Conservation (phyloP, 1,140 invertebrate genomes). For the Drosophila prosaltans region DNA sequence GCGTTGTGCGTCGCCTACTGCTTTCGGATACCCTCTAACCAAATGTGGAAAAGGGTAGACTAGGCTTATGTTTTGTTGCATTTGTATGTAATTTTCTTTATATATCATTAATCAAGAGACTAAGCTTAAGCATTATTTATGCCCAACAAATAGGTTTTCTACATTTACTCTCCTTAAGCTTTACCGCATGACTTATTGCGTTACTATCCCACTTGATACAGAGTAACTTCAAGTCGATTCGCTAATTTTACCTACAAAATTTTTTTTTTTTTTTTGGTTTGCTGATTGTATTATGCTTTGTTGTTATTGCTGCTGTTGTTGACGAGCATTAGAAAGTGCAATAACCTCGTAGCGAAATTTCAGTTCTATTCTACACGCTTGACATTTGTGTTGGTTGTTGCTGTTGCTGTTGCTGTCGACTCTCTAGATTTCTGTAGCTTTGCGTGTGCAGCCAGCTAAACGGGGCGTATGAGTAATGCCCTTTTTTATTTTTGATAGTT, state of each 20-base stretch:
- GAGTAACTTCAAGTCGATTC: background rate
- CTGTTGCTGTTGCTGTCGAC: constrained; percentile 21
- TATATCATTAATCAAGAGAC: too few species aligned
- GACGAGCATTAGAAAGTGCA: constrained; percentile 68
- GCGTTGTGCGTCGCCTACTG: constrained; percentile 49
- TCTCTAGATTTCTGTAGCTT: constrained; percentile 17
- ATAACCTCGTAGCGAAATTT: constrained; percentile 70
- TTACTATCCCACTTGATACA: background rate
- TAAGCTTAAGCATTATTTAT: too few species aligned
- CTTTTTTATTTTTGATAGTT: constrained; percentile 10
- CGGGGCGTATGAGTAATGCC: constrained; percentile 58
- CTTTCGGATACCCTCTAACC: constrained; percentile 13
- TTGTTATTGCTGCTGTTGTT: constrained; percentile 34
- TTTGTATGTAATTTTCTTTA: too few species aligned
- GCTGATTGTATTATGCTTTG: constrained; percentile 38
- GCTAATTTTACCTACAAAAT: background rate
- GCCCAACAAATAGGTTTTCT: too few species aligned
- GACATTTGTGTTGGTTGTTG: constrained; percentile 39
- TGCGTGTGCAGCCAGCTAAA: constrained; percentile 48
- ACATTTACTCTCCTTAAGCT: too few species aligned
- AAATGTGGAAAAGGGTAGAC: background rate
- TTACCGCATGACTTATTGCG: too few species aligned
- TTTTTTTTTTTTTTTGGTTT: constrained; percentile 26
- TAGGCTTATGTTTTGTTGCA: too few species aligned
- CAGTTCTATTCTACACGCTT: constrained; percentile 34